phyloP scores from a whole-genome alignment of 2,888 invertebrate species.

The Anthoptus insignis region DNA sequence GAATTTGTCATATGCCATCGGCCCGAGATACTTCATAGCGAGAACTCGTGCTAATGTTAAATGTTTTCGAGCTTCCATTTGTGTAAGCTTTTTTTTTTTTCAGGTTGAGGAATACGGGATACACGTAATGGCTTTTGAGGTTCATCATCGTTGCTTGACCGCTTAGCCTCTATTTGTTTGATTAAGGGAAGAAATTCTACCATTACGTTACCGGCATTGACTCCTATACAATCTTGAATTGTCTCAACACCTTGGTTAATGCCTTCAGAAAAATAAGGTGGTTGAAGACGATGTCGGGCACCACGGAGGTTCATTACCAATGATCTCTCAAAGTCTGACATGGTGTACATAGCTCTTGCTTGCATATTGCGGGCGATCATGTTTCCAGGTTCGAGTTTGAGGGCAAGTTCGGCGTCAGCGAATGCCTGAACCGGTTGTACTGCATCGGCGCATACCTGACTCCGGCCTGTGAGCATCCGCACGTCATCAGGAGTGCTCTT shows the following conservation, averaged over 20 bases:
- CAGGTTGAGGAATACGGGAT: constrained; percentile 72
- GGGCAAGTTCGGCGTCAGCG: constrained; percentile 76
- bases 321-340: constrained; percentile 80
- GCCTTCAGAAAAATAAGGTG: constrained; percentile 80
- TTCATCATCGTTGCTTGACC: constrained; percentile 57
- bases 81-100: constrained; percentile 70
- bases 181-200: constrained; percentile 77
- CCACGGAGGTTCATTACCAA: constrained; percentile 81
- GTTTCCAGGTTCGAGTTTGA: constrained; percentile 72
- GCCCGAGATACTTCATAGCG: constrained; percentile 81
- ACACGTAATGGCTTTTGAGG: constrained; percentile 62
- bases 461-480: constrained; percentile 72
- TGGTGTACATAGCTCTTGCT: constrained; percentile 77
- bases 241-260: constrained; percentile 80
- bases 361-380: constrained; percentile 81
- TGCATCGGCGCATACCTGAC: constrained; percentile 78
- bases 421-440: constrained; percentile 76
- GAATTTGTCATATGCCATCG: constrained; percentile 83
- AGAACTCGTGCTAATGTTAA: constrained; percentile 74
- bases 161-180: constrained; percentile 65
- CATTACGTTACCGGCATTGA: constrained; percentile 77
- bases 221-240: constrained; percentile 80
- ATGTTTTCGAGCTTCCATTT: constrained; percentile 75
- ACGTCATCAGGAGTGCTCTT: constrained; percentile 69
- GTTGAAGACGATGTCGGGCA: constrained; percentile 65